Evolutionary conservation across 2,113 vertebrate genomes (phyloP), one percentile per base, ranked within the genome.

Genomic region (Callospermophilus lateralis): DNA sequence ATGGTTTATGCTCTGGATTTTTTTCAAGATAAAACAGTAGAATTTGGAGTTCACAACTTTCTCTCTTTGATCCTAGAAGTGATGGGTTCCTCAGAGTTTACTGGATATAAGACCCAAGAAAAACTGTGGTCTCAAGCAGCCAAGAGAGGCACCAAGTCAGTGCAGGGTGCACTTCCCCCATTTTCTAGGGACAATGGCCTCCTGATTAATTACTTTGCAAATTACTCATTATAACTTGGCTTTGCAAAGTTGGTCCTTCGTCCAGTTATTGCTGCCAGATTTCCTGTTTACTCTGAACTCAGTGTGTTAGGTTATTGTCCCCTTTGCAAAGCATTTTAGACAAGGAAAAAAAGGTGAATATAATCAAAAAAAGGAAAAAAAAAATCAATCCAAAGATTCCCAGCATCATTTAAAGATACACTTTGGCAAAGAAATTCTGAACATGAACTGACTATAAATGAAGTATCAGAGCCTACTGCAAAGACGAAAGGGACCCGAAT

Each of bases 211-310:
- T 78, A 95, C 77, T 95, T 89, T 92, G 68, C 48, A 97, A 97
- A 93, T 95, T 88, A 89, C 68, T 97, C 93, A 95, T 96, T 96
- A 96, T 96, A 96, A 95, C 37, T 95, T 96, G 93, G 90, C 78
- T 94, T 90, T 86, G 48, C 63, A 90, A 93, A 92, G 81, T 96
- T 42, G 87, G 68, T 61, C 42, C 65, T 89, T 95, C 45, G 45
- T 94, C 89, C 24, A 80, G 55, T 89, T 83, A 89, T 48, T 90
- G 83, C 77, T 72, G 85, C 84, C 95, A 95, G 70, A 86, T 90
- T 96, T 97, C 87, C 95, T 97, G 93, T 97, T 97, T 90, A 97
- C 37, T 85, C 28, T 74, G 88, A 95, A 93, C 45, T 92, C 16
- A 28, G 42, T 55, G 34, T 92, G n/a, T 89, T 78, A 86, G 86